Conservation (phyloP, 2,888 invertebrate species). For the Melieria crassipennis region DNA sequence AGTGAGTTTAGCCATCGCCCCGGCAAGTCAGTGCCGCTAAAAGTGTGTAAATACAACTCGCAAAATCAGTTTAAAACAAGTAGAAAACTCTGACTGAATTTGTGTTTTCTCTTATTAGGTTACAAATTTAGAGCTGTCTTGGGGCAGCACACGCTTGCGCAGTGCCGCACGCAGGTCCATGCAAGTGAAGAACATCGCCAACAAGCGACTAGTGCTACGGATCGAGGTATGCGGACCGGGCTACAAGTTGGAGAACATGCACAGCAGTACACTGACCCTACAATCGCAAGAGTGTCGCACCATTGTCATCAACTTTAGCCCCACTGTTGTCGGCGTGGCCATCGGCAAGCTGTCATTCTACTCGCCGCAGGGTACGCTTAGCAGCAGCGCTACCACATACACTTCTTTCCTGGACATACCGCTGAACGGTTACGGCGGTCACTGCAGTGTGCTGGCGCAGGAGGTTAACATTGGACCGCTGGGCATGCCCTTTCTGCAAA, state of each 20-base stretch:
- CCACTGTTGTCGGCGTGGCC: constrained; percentile 68
- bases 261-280: constrained; percentile 64
- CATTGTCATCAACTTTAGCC: constrained; percentile 69
- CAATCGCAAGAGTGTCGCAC: constrained; percentile 71
- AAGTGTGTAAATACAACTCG: constrained; percentile 63
- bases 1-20: constrained; percentile 64
- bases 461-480: constrained; percentile 69
- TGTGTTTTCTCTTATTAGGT: constrained; percentile 48
- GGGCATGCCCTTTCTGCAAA: constrained; percentile 70
- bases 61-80: no score
- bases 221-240: constrained; percentile 67
- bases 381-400: constrained; percentile 49
- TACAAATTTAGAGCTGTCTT: constrained; percentile 69
- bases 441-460: constrained; percentile 67
- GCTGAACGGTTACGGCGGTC: constrained; percentile 72
- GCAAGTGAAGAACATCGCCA: constrained; percentile 69
- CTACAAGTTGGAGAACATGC: constrained; percentile 65
- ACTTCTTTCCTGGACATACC: constrained; percentile 55
- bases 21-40: constrained; percentile 66
- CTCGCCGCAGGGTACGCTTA: constrained; percentile 57
- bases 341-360: constrained; percentile 69
- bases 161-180: constrained; percentile 69
- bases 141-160: constrained; percentile 71
- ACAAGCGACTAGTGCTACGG: constrained; percentile 69
- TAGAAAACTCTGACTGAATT: constrained; percentile 36